Evolutionary conservation across 1,140 invertebrate genomes (phyloP).

Genomic region (Eciton burchellii): DNA sequence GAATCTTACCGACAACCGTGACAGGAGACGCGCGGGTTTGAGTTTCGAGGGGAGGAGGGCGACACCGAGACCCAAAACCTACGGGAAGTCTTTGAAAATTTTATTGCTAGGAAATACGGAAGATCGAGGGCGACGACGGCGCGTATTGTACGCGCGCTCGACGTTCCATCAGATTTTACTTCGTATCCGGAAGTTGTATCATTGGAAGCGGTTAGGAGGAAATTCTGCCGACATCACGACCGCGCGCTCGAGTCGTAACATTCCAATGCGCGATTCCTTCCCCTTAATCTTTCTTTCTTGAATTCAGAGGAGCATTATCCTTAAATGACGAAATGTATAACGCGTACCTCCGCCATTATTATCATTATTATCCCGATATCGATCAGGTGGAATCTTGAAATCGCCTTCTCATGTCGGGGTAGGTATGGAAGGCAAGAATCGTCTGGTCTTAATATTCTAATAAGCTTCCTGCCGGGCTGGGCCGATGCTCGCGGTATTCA

Average conservation of each 20-base stretch:
- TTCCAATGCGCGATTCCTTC: not conserved
- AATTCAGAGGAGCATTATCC: not conserved
- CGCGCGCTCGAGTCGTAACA: not conserved
- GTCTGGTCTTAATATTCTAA: constrained; percentile 58
- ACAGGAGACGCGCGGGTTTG: constrained; percentile 13
- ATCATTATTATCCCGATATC: not conserved
- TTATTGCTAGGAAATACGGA: constrained; percentile 16
- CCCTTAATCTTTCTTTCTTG: not conserved
- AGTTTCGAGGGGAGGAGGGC: constrained; percentile 3
- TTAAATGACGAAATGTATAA: not conserved
- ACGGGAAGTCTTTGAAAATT: constrained; percentile 47
- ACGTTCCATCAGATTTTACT: constrained; percentile 16
- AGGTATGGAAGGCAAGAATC: constrained; percentile 5
- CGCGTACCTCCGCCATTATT: not conserved
- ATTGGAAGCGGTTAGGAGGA: not conserved
- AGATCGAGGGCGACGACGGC: not conserved
- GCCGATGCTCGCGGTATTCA: constrained; percentile 21
- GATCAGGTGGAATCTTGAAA: constrained; percentile 33
- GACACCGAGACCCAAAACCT: constrained; percentile 6
- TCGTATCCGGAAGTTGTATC: not conserved
- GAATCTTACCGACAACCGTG: constrained; percentile 30
- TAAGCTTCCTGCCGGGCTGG: constrained; percentile 29
- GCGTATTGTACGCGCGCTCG: not conserved
- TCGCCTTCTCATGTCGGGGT: constrained; percentile 2
- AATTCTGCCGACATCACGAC: not conserved